Evolutionary conservation across 1,140 invertebrate genomes (phyloP).

Genomic region (Pogonognathellus flavescens): DNA sequence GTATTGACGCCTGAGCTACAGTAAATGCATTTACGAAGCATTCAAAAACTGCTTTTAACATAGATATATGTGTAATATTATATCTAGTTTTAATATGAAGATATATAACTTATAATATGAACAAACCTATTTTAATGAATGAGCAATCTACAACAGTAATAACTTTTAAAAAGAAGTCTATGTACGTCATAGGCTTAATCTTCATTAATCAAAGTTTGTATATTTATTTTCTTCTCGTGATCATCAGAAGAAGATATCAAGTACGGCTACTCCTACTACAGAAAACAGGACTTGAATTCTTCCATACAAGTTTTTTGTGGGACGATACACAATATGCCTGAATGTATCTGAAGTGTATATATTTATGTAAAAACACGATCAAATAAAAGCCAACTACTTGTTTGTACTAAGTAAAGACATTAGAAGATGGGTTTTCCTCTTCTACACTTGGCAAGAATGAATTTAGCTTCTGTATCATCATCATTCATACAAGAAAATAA

Average conservation of each 20-base stretch:
- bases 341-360: not conserved
- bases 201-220: slow-evolving; percentile 19
- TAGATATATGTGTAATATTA: no score
- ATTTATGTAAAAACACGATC: no score
- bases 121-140: no score
- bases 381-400: not conserved
- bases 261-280: no score
- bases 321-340: not conserved
- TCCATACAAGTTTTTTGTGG: slow-evolving; percentile 19
- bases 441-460: slow-evolving; percentile 1
- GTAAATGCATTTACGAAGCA: not conserved
- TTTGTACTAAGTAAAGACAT: not conserved
- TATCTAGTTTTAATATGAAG: no score
- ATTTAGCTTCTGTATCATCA: not conserved
- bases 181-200: slow-evolving; percentile 19
- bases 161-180: no score
- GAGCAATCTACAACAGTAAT: no score
- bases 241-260: not conserved
- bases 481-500: not conserved
- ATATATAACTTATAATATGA: no score
- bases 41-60: not conserved
- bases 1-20: no score
- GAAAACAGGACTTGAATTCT: not conserved
- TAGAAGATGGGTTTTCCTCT: not conserved
- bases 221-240: not conserved